Percentiles rank a stretch among this genome's conserved stretches.
Conservation (phyloP, 2,888 invertebrate species). For the Eugnorisma glareosa region DNA sequence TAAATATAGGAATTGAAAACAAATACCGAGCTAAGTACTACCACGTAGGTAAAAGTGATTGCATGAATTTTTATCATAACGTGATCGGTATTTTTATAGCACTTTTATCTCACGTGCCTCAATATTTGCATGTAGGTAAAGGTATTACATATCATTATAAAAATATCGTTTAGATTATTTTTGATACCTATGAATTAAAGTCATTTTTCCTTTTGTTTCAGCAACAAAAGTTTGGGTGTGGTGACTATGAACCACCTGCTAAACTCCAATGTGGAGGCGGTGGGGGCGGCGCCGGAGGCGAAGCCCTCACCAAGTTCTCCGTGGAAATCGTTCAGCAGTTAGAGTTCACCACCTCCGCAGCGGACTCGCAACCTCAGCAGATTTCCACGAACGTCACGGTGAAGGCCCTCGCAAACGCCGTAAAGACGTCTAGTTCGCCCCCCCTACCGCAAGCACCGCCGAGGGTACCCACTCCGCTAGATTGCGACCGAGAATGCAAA, state of each 20-base stretch:
- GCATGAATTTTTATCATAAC: constrained; percentile 48
- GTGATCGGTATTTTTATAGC: constrained; percentile 52
- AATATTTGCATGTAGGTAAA: constrained; percentile 35
- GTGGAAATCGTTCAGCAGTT: constrained; percentile 98
- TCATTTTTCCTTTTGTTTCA: constrained; percentile 84
- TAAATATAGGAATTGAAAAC: constrained; percentile 26
- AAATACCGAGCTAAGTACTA: constrained; percentile 12
- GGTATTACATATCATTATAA: constrained; percentile 22
- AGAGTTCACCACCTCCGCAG: constrained; percentile 96
- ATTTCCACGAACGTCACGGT: constrained; percentile 98
- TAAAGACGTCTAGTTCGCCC: constrained; percentile 85
- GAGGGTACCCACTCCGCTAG: constrained; percentile 95
- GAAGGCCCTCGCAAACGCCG: constrained; percentile 91
- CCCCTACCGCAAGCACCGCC: constrained; percentile 85
- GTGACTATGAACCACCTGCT: constrained; percentile 94
- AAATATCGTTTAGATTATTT: constrained; percentile 19
- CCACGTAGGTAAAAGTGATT: constrained; percentile 32
- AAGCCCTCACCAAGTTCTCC: constrained; percentile 94
- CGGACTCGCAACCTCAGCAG: constrained; percentile 96
- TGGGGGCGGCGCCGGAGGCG: constrained; percentile 86
- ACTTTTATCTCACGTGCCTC: constrained; percentile 48
- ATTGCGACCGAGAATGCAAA: constrained; percentile 94
- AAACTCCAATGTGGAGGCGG: constrained; percentile 91
- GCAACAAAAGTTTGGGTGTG: constrained; percentile 96
- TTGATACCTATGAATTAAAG: constrained; percentile 44